Conservation (phyloP, 2,888 invertebrate genomes). For the Tridacna crocea region DNA sequence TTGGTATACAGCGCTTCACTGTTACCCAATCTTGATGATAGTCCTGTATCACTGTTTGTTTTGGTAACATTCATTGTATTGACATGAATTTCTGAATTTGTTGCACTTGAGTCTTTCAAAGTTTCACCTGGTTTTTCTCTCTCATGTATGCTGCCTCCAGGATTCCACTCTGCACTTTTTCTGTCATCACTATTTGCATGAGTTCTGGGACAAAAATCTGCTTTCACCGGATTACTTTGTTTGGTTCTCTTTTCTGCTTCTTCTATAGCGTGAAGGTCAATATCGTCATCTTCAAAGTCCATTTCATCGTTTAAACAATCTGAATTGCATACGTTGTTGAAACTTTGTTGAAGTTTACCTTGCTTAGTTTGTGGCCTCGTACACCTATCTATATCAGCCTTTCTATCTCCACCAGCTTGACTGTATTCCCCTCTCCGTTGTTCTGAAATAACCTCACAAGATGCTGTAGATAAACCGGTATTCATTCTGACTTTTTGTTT, state of each 20-base stretch:
- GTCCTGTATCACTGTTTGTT: background rate
- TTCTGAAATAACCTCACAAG: no score
- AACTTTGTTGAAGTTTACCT: no score
- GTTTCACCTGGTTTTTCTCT: background rate
- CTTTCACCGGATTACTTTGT: background rate
- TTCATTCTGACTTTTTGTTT: background rate
- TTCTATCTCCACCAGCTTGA: no score
- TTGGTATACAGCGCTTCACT: no score
- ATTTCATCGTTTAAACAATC: constrained; percentile 4
- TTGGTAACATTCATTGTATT: background rate
- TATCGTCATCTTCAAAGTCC: constrained; percentile 18
- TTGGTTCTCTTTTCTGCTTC: background rate
- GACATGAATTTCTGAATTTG: background rate
- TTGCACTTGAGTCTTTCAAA: background rate
- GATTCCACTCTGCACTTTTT: background rate
- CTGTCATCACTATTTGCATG: background rate
- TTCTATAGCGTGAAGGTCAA: constrained; percentile 10
- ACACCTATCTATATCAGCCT: no score
- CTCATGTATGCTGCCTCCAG: background rate
- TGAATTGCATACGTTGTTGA: background rate
- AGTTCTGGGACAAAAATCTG: background rate
- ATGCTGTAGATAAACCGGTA: no score
- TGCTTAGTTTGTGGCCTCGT: no score
- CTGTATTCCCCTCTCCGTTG: no score
- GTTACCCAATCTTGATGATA: background rate